phyloP scores from a whole-genome alignment of 2,797 vertebrate genomes.

The Enteromius argenteus region DNA sequence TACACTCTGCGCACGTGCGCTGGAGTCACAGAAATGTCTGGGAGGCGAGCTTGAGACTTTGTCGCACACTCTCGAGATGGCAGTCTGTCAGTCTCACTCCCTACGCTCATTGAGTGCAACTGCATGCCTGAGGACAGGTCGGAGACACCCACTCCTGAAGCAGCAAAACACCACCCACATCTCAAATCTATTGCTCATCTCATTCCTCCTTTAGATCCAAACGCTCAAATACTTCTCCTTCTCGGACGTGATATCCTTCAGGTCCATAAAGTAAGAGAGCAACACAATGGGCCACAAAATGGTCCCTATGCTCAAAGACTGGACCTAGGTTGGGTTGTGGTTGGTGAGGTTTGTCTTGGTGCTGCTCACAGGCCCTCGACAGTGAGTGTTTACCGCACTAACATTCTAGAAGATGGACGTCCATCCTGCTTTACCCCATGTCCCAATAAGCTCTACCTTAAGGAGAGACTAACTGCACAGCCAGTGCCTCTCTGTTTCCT shows the following conservation, averaged over 20 bases:
- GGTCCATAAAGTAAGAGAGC: constrained; percentile 27
- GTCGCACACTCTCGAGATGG: not conserved
- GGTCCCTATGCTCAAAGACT: not conserved
- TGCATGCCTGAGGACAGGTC: not conserved
- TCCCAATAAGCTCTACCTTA: not conserved
- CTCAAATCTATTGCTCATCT: not conserved
- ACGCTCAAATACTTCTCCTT: constrained; percentile 19
- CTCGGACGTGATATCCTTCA: not conserved
- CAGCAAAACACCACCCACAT: not conserved
- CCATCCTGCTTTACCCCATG: not conserved
- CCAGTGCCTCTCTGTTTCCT: not conserved
- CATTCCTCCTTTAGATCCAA: constrained; percentile 11
- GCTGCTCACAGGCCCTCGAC: not conserved
- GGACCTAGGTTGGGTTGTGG: constrained; percentile 10
- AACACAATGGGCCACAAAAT: not conserved
- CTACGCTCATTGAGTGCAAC: not conserved
- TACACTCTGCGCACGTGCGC: constrained; percentile 33
- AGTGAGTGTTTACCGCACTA: not conserved
- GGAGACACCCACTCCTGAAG: not conserved
- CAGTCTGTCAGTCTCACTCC: not conserved
- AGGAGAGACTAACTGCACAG: not conserved
- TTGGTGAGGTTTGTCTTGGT: not conserved
- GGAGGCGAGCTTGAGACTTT: not conserved
- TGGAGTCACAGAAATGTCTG: constrained; percentile 15
- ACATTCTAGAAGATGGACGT: not conserved